Base-by-base conservation (phyloP, 2,113 vertebrate species). In the Pachyramphus minor region DNA sequence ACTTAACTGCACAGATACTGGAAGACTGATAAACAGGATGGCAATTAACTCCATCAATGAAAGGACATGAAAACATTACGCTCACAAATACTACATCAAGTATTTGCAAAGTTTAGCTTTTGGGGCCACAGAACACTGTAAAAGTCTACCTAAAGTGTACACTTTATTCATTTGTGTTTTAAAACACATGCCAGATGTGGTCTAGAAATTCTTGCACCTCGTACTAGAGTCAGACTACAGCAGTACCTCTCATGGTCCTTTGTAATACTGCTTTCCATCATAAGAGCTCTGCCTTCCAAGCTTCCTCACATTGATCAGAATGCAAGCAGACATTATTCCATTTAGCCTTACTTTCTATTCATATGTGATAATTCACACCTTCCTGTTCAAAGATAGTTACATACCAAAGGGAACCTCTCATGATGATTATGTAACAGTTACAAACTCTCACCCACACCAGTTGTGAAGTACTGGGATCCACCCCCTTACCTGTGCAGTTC, bases 401-500 rank as follows among this genome's bases (percentile, higher is more conserved):
- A 1, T 3, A 69, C 4, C 62, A 60, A 37, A 64, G 22, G 10
- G 18, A 83, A 77, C 9, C 12, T 89, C 76, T 53, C 24, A 19
- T 27, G 13, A 59, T 20, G 7, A 45, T 19, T 21, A 39, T 0
- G 4, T 64, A 64, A 66, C 42, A 67, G 25, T 39, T 56, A 89
- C 45, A 49, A 84, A 33, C 60, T 35, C 23, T 35, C 28, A 60
- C 2, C 11, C 71, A 44, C 10, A 60, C 12, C 20, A 47, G 19
- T 3, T 60, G 8, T 22, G 7, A 55, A 53, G 39, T 13, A 17
- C 2, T 22, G 41, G 41, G 47, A 81, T 60, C 18, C 25, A 68
- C 5, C 5, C 22, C 35, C 71, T 75, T 28, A 99, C 99, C 99
- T 99, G 98, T 66, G 98, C 98, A 19, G 98, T 98, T 50, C 98